Base-by-base conservation (phyloP, 2,888 invertebrate genomes). In the Parasteatoda lunata region DNA sequence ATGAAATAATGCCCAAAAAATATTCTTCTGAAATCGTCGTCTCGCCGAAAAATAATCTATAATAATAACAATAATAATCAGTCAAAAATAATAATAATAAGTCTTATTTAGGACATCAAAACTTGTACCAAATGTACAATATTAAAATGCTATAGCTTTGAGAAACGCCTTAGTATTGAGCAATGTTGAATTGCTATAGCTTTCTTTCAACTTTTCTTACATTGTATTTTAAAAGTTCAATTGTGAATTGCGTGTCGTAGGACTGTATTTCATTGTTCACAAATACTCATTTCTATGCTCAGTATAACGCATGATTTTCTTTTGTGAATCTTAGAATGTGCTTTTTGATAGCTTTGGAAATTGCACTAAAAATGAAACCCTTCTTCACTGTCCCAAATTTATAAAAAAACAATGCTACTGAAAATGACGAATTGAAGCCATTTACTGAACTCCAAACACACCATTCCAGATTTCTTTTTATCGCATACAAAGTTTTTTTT, bases 11-110 rank as follows among this genome's bases (percentile, higher is more conserved):
- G 54, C 13, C 3, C 54, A 54, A 54, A 54, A 54, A 54, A 0
- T 54, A 13, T 13, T 4, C 54, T 11, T 5, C 64, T 51, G 52
- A 68, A 77, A 84, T 77, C 77, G 72, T 73, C 84, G 66, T 72
- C 77, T 72, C 84, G 68, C 77, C 72, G 65, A 72, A 84, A 84
- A 84, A 72, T 84, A 84, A 84, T 84, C 72, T 77, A 70, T 83
- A 71, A 77, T 77, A 83, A 77, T 84, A 72, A 47, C 66, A 47
- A 84, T 30, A 30, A 30, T 30, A 30, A 30, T 30, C 30, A 30
- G 30, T 30, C 30, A 30, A 30, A 30, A 30, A 30, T 30, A 30
- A 30, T 30, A 30, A 30, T 30, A 30, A 30, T 30, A 0, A 30
- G 30, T 30, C 30, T 30, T 30, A 30, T 30, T 30, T 30, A 30